Base-by-base conservation (phyloP, 2,888 invertebrate genomes). In the Patella depressa region DNA sequence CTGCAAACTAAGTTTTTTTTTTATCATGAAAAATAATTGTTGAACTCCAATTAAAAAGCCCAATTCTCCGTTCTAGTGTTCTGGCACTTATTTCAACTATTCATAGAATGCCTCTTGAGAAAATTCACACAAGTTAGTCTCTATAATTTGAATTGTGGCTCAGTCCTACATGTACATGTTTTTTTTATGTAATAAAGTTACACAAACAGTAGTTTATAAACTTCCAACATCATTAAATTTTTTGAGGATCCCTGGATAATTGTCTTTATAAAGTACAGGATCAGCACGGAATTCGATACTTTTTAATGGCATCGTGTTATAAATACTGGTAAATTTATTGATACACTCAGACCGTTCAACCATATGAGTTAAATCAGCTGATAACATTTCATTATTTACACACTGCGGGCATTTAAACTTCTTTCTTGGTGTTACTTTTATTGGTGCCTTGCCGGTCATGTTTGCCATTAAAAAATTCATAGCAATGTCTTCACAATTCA, bases 401-500 rank as follows among this genome's bases (percentile, higher is more conserved):
- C 98, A 98, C 90, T 97, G 96, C 0, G 98, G 97, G 89, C 98
- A 98, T 91, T 98, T 97, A 93, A 98, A 98, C 91, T 98, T 98
- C 90, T 98, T 98, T 5, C 98, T 94, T 0, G 98, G 98, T 0
- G 97, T 96, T 54, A 98, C 97, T 85, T 92, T 92, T 54, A 98
- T 97, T 0, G 98, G 98, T 2, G 98, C 95, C 92, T 98, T 98
- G 85, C 96, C 95, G 0, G 98, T 98, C 24, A 96, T 92, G 91
- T 98, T 98, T 2, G 98, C 96, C 54, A 98, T 96, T 5, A 98
- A 94, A 92, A 98, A 98, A 92, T 98, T 98, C 97, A 98, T 98
- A 1, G 98, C 98, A 85, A 98, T 97, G 90, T 98, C 98, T 92
- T 98, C 98, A 90, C 98, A 98, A 92, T 98, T 98, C 96, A 98